Evolutionary conservation across 2,888 invertebrate genomes (phyloP).

Genomic region (Parnassius glacialis): DNA sequence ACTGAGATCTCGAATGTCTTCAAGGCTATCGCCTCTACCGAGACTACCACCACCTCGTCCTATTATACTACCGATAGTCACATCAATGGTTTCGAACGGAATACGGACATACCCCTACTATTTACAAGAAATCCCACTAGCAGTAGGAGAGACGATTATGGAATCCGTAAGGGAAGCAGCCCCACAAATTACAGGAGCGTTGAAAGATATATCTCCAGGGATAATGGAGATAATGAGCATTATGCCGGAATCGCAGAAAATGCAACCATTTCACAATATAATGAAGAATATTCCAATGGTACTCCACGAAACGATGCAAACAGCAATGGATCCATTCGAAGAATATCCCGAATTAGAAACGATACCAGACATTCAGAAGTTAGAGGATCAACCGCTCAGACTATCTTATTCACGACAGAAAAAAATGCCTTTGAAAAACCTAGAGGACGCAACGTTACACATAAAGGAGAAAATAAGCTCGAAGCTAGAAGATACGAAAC

Average conservation of each 20-base stretch:
- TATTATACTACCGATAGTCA: constrained; percentile 64
- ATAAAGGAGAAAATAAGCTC: constrained; percentile 55
- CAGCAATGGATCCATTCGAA: constrained; percentile 52
- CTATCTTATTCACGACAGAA: constrained; percentile 35
- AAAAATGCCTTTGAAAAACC: constrained; percentile 42
- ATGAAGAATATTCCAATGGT: constrained; percentile 66
- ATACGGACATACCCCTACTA: constrained; percentile 74
- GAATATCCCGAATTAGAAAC: constrained; percentile 48
- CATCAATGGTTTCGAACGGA: constrained; percentile 67
- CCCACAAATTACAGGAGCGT: constrained; percentile 68
- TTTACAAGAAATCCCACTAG: constrained; percentile 74
- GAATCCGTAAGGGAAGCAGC: constrained; percentile 71
- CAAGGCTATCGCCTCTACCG: constrained; percentile 43
- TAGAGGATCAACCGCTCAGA: constrained; percentile 37
- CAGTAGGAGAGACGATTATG: constrained; percentile 70
- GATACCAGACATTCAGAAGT: constrained; percentile 40
- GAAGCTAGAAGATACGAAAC: constrained; percentile 62
- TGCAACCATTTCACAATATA: constrained; percentile 56
- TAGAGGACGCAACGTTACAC: constrained; percentile 45
- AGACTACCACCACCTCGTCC: constrained; percentile 62
- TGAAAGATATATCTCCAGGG: constrained; percentile 72
- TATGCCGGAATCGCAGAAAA: constrained; percentile 57
- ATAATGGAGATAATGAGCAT: constrained; percentile 71
- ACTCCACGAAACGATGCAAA: constrained; percentile 69
- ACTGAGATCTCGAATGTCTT: constrained; percentile 49